Evolutionary conservation across 2,113 vertebrate genomes (phyloP).

Genomic region (Ciconia stormi): DNA sequence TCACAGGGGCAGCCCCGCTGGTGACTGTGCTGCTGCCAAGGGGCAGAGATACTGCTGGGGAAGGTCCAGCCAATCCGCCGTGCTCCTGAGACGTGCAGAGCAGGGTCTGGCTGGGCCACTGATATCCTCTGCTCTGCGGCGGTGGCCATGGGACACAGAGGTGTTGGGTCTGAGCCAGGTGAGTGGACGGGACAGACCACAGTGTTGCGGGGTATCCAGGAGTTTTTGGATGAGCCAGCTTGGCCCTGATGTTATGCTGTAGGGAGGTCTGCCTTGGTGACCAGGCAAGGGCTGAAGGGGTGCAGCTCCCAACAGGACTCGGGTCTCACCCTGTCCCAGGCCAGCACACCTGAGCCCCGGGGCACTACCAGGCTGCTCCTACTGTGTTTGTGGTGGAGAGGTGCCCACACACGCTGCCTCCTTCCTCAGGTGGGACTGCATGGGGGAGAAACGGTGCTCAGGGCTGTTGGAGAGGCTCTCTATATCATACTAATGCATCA

Average conservation of each 20-base stretch:
- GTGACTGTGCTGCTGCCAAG: neutral
- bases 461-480: neutral
- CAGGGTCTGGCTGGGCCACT: neutral
- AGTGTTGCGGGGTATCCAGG: neutral
- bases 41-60: neutral
- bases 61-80: accelerated
- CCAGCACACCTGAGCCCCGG: neutral
- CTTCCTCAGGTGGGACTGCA: accelerated
- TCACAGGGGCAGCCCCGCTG: accelerated
- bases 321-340: neutral
- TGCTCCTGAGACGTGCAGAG: neutral
- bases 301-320: neutral
- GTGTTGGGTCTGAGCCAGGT: neutral
- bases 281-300: neutral
- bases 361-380: neutral
- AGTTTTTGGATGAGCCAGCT: neutral
- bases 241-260: neutral
- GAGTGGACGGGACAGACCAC: neutral
- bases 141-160: accelerated
- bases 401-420: accelerated
- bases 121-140: neutral
- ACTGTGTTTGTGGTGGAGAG: neutral
- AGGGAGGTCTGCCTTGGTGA: accelerated
- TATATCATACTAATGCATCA: neutral
- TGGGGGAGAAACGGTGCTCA: accelerated